These are phyloP conservation scores for Erethizon dorsatum DNA, from an alignment of 2,797 vertebrate genomes.

Conservation along the genomic window DNA sequence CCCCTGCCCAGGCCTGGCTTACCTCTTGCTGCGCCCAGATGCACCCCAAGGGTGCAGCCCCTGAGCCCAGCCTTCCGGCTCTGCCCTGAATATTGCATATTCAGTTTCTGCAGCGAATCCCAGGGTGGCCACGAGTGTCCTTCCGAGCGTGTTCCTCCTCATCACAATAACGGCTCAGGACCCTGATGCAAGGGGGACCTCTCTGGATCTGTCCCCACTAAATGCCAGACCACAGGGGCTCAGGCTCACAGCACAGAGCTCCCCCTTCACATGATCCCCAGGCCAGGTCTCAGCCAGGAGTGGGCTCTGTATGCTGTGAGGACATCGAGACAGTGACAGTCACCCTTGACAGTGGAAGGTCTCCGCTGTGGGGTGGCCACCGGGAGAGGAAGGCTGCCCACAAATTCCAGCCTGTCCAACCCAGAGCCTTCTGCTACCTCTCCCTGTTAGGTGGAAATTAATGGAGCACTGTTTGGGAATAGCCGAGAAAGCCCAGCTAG, in stretches of 20 bases:
- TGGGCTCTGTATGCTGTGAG: not conserved
- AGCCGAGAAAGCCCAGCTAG: not conserved
- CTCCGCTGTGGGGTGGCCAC: not conserved
- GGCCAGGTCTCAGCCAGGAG: not conserved
- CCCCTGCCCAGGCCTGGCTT: no score
- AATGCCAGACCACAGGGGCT: not conserved
- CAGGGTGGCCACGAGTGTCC: not conserved
- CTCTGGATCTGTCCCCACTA: not conserved
- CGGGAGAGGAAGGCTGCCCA: accelerated
- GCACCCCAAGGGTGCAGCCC: not conserved
- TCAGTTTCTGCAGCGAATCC: not conserved
- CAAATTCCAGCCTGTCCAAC: not conserved
- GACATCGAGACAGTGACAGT: no score
- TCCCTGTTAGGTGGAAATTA: not conserved
- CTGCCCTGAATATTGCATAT: not conserved
- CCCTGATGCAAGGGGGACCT: accelerated
- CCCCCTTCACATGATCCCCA: not conserved
- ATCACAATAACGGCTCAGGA: accelerated
- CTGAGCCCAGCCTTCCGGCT: not conserved
- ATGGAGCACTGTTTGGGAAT: not conserved
- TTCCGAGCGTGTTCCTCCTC: accelerated
- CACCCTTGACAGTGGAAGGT: not conserved
- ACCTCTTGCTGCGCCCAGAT: no score
- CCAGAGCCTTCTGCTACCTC: no score
- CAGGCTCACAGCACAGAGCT: no score